Base-by-base conservation (phyloP, 2,888 invertebrate genomes). In the Limenitis camilla region DNA sequence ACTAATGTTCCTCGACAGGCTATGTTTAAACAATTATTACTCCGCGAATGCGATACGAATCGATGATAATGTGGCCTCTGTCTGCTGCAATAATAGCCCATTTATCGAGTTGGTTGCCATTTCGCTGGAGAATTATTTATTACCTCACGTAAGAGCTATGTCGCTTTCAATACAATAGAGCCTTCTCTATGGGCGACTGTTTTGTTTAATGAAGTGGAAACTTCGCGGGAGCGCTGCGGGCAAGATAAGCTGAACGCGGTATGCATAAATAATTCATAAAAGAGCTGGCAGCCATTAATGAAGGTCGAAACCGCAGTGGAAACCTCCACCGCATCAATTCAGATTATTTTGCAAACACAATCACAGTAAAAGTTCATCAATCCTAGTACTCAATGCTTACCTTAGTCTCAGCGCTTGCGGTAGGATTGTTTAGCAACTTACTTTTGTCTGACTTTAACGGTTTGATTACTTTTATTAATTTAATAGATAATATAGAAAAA, bases 1-100 rank as follows among this genome's bases (percentile, higher is more conserved):
- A 53, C 60, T 81, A 82, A 80, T 76, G 75, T 73, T 71, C 72
- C 71, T 66, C 76, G 68, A 74, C 73, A 71, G 71, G 72, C 78
- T 80, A 76, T 81, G 81, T 81, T 84, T 81, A 81, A 83, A 84
- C 83, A 83, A 84, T 85, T 81, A 84, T 81, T 77, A 72, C 75
- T 68, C 70, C 68, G 72, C 74, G 73, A 81, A 80, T 76, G 75
- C 79, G 81, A 83, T 84, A 78, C 78, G 76, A 84, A 79, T 82
- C 78, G 76, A 78, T 76, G 81, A 82, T 83, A 83, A 84, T 81
- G 78, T 78, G 76, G 80, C 78, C 76, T 76, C 78, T 76, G 83
- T 81, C 80, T 79, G 74, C 72, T 74, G 78, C 76, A 78, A 81
- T 84, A 82, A 84, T 83, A 83, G 83, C 71, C 81, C 81, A 76